Evolutionary conservation across 1,140 invertebrate genomes (phyloP), one percentile per base, ranked within the genome.

Genomic region (Nephila pilipes): DNA sequence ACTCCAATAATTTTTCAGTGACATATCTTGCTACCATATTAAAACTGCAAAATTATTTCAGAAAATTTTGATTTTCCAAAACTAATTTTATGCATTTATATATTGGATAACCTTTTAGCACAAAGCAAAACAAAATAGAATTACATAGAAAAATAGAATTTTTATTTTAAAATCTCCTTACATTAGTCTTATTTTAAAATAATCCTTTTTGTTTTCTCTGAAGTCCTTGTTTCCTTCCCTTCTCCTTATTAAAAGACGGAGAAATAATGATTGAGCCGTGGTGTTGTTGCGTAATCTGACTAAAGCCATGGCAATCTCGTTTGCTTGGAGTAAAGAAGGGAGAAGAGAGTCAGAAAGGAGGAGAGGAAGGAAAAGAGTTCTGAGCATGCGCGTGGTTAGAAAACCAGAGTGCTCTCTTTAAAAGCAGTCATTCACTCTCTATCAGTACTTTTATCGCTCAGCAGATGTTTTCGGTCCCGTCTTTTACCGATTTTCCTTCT

Each of bases 381-480:
- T 36, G 69, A 29, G 69, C 69, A 36, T 75, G 69, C 69, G 25
- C 2, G 69, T 16, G 29, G 69, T 75, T 12, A 18, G 69, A 32
- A 29, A 32, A 75, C 69, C 69, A 75, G 69, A 75, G 69, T 75
- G 69, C 32, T 75, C 69, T 75, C 69, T 75, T 75, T 75, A 18
- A 36, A 36, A 75, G 32, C 29, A 36, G 69, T 75, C 69, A 14
- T 75, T 75, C 69, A 75, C 32, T 36, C 29, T 75, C 69, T 18
- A 36, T 75, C 69, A 16, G 69, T 2, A 12, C 69, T 75, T 36
- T 32, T 32, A 75, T 29, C 69, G 2, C 1, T 29, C 69, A 29
- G 69, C 69, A 75, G 69, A 32, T 75, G 69, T 29, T 75, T 75
- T 75, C 25, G 0, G 29, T 14, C 2, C 20, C 69, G 29, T 36